Evolutionary conservation across 2,113 vertebrate species (phyloP), one percentile per base, ranked within the genome.

Genomic region (Anolis sagrei): DNA sequence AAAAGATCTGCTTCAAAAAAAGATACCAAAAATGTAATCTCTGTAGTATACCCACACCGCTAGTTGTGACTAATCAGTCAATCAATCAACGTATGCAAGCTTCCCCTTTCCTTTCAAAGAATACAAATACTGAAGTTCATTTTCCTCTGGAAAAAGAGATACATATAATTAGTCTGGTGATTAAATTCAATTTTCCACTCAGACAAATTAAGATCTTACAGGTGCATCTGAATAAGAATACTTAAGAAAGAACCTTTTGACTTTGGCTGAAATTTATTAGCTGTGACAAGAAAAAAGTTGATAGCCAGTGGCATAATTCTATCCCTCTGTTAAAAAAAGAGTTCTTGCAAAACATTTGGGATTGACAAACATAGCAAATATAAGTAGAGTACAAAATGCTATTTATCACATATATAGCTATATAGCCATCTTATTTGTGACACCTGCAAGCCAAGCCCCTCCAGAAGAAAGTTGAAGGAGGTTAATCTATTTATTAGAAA

Each of bases 21-120:
- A 29, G 8, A 73, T 48, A 79, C 83, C 34, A 69, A 70, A 81
- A 61, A 48, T 5, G 21, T 1, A 64, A 84, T 85, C 2, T 61
- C 75, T 66, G 0, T 0, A 77, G 64, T 70, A 75, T 89, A 86
- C 48, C 4, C 82, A 88, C 86, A 81, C 21, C 68, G 89, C 90
- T 75, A 86, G 51, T 92, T 93, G 85, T 58, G 54, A 73, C 29
- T 90, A 73, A 87, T 39, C 82, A 86, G 69, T 61, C 39, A 86
- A 7, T 86, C 81, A 87, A 73, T 62, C 34, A 86, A 2, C 79
- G 54, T 85, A 34, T 85, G 75, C 87, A 54, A 78, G 23, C 84
- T 82, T 87, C 61, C 32, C 54, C 14, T 39, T 66, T 54, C 27
- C n/a, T 86, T 82, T 87, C 61, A 68, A 1, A 21, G 66, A 61